Evolutionary conservation across 2,888 invertebrate species (phyloP), one percentile per base, ranked within the genome.

Genomic region (Lasioglossum pauxillum): DNA sequence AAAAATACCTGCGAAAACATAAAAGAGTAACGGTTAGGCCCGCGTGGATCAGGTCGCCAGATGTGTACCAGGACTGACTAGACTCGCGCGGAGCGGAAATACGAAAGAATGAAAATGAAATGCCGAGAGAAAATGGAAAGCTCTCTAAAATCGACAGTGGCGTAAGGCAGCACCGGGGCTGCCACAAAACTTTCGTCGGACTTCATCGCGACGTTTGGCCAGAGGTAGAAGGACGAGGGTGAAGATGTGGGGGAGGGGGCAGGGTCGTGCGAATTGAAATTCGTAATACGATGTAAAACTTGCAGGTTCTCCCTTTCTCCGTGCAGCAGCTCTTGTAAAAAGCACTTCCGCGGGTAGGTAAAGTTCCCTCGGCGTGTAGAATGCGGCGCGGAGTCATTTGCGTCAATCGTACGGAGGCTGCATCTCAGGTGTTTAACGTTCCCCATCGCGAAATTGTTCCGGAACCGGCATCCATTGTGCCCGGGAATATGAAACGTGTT

Each of bases 401-500:
- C 72, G 78, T 82, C 77, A 78, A 84, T 86, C 44, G 76, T 78
- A 80, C 80, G 49, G 71, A 38, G n/a, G n/a, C 60, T 84, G 78
- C 80, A 86, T 86, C 85, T 89, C 88, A 87, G 84, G 84, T 87
- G 86, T 89, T 91, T 87, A 88, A 90, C 88, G 86, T 87, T 89
- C 85, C 81, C 75, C 84, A 87, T 89, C 82, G 89, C 83, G 88
- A 89, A 92, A 93, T 92, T 89, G 91, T 89, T 87, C 84, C 85
- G 85, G 84, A 84, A 76, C 81, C 23, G 31, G 86, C 83, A 86
- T 84, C 87, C 88, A 91, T 91, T 92, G 92, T 92, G 84, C 83
- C 74, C 77, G 44, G 80, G 91, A 88, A 86, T 89, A 90, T 85
- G 89, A 90, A 91, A 93, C 93, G 92, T 90, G 92, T 91, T 91